A percentile compares a stretch with the other conserved stretches of the same genome.
Conservation (phyloP, 2,888 invertebrate genomes). For the Epirrhoe tristata region DNA sequence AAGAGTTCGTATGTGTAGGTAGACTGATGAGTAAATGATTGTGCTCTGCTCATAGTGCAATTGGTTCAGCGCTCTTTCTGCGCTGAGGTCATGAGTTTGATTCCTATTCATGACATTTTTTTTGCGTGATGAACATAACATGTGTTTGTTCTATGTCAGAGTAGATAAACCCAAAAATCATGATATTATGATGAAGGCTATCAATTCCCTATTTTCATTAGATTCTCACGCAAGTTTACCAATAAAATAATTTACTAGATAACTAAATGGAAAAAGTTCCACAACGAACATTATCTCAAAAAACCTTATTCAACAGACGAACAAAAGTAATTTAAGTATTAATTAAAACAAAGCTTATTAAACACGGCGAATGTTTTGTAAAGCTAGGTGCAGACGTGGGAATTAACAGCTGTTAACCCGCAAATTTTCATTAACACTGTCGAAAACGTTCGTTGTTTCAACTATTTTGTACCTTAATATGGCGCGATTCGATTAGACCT, state of each 20-base stretch:
- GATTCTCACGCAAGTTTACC: no score
- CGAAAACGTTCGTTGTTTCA: slow-evolving; percentile 17
- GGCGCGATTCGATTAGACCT: slow-evolving; percentile 24
- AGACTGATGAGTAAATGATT: no score
- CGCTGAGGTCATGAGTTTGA: no score
- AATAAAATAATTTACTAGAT: background rate
- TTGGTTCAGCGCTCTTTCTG: no score
- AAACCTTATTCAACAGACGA: background rate
- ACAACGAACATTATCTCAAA: background rate
- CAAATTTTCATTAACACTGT: slow-evolving; percentile 37
- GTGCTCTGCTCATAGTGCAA: no score
- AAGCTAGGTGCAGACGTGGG: slow-evolving; percentile 19
- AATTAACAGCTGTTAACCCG: slow-evolving; percentile 27
- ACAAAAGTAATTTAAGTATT: slow-evolving; percentile 13
- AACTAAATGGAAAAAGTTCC: background rate
- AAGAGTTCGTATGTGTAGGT: background rate
- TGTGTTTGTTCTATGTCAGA: no score
- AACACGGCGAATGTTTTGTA: slow-evolving; percentile 21
- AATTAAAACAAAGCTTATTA: slow-evolving; percentile 21
- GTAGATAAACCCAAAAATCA: no score
- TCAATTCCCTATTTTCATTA: no score
- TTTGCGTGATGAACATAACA: no score
- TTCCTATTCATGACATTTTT: no score
- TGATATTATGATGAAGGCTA: no score
- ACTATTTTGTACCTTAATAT: slow-evolving; percentile 36